Evolutionary conservation across 2,113 vertebrate species (phyloP).

Genomic region (Rousettus leschenaultii): DNA sequence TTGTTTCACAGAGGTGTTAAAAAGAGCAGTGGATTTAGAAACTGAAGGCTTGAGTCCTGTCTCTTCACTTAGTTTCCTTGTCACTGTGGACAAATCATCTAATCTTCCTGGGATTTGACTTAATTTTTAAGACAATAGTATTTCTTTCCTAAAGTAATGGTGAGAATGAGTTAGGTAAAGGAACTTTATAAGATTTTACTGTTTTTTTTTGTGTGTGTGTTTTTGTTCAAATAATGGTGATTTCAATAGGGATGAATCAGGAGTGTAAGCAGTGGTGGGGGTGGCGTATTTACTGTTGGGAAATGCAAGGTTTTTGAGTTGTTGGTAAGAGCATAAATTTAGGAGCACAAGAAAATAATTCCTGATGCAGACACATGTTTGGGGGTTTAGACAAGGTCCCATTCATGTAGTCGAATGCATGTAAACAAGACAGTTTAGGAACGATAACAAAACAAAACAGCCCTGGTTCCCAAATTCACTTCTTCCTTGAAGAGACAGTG

Average conservation of each 20-base stretch:
- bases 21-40: not conserved
- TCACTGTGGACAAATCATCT: not conserved
- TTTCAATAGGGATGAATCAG: not conserved
- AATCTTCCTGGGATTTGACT: not conserved
- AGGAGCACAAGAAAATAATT: not conserved
- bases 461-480: not conserved
- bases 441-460: not conserved
- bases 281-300: not conserved
- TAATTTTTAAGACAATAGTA: not conserved
- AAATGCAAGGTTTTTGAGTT: not conserved
- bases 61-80: not conserved
- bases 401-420: not conserved
- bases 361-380: not conserved
- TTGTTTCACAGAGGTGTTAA: not conserved
- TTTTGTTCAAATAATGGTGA: not conserved
- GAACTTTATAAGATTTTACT: not conserved
- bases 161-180: not conserved
- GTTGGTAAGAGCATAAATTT: not conserved
- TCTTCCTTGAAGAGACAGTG: not conserved
- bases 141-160: not conserved
- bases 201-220: not conserved
- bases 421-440: not conserved
- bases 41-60: not conserved
- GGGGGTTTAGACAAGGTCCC: not conserved
- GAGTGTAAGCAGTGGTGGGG: not conserved